Base-by-base conservation (phyloP, 2,888 invertebrate genomes). In the Tuta absoluta region DNA sequence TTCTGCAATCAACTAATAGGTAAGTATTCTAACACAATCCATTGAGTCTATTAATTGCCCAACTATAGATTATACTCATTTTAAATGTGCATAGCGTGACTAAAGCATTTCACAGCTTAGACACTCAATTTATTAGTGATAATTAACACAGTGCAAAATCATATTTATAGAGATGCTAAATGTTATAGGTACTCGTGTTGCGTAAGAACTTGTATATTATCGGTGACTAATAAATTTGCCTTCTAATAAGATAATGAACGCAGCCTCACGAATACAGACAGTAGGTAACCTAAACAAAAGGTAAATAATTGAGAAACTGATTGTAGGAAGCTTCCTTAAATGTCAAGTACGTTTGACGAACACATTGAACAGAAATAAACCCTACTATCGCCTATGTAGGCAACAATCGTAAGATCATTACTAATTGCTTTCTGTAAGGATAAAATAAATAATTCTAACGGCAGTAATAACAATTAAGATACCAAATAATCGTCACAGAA, bases 311-410 rank as follows among this genome's bases (percentile, higher is more conserved):
- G 24, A 49, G 61, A 41, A 45, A 41, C 41, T 14, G 12, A 61
- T n/a, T 48, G 48, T 61, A 24, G 61, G 24, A 58, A 19, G 37
- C 12, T 45, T 48, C 19, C 24, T 49, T 11, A 61, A 61, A 61
- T 61, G 61, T 61, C 61, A 61, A 61, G 61, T 48, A 61, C 61
- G 48, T 19, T 17, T 8, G 2, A 49, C n/a, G 10, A 48, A 61
- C 61, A 49, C n/a, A 17, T 19, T 17, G 49, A 19, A 14, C 12
- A 12, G 12, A 23, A 10, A 28, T 23, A 23, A 10, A 28, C 14
- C 23, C 28, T 24, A 28, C 5, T 8, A 56, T 56, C 56, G 17
- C 33, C 56, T 56, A 28, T 23, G 28, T 28, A 56, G 12, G 23
- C 24, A 24, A 11, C 17, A n/a, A 56, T 41, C 12, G 12, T 41